Evolutionary conservation across 2,113 vertebrate species (phyloP).

Genomic region (Ptyas mucosa): DNA sequence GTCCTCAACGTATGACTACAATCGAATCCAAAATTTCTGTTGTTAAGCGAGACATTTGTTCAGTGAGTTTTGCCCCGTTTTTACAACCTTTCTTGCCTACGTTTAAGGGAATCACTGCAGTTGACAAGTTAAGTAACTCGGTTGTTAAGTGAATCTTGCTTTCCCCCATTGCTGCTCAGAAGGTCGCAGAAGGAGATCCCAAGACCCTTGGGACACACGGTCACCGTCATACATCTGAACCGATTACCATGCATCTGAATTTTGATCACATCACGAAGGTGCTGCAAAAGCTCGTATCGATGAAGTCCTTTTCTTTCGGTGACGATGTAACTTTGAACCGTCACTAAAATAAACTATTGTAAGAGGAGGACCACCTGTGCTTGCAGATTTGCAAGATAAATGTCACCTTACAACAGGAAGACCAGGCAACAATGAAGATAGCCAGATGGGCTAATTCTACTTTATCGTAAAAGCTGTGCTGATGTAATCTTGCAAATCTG

Average conservation of each 20-base stretch:
- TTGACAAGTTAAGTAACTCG: background rate
- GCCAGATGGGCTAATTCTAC: background rate
- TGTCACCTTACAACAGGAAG: too few relatives aligned
- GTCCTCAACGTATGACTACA: too few relatives aligned
- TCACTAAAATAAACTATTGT: background rate
- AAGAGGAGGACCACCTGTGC: background rate
- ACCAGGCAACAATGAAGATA: background rate
- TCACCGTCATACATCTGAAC: background rate
- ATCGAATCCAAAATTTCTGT: too few relatives aligned
- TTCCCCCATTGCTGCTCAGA: background rate
- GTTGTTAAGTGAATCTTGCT: background rate
- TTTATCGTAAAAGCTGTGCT: background rate
- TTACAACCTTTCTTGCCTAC: background rate
- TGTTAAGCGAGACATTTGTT: too few relatives aligned
- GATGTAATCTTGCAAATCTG: background rate
- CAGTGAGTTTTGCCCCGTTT: background rate
- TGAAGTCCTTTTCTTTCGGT: background rate
- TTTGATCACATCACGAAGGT: background rate
- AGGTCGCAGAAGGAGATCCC: too few relatives aligned
- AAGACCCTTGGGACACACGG: background rate
- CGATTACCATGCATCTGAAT: background rate
- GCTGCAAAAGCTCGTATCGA: background rate
- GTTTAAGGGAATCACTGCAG: too few relatives aligned
- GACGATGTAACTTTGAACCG: accelerated
- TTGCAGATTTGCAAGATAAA: background rate